Conservation (phyloP, 2,888 invertebrate species). For the Dryocosmus kuriphilus region DNA sequence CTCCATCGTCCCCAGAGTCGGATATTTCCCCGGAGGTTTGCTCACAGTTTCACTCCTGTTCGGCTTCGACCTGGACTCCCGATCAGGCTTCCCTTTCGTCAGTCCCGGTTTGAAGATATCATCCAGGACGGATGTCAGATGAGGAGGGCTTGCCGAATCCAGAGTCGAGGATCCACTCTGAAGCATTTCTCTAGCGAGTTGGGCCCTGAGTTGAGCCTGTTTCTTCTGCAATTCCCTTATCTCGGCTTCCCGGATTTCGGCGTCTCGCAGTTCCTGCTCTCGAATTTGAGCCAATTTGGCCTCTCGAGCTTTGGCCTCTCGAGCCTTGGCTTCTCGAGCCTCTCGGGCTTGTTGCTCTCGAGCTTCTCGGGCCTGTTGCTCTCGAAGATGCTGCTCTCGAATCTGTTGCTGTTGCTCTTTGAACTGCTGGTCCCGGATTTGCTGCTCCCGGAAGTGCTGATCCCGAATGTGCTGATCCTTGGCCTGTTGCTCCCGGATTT, state of each 20-base stretch:
- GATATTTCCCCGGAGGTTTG: conserved; percentile 11
- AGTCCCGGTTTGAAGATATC: conserved; percentile 24
- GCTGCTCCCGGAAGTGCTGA: conserved; percentile 10
- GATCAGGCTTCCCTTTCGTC: not conserved
- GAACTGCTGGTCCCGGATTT: not conserved
- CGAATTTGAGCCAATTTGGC: conserved; percentile 12
- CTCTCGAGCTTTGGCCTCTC: not conserved
- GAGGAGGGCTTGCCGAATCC: not conserved
- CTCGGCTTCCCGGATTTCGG: conserved; percentile 7
- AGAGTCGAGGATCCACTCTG: conserved; percentile 4
- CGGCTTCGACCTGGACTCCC: not conserved
- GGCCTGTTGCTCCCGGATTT: conserved; percentile 9
- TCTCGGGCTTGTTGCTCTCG: not conserved
- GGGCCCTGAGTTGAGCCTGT: conserved; percentile 10
- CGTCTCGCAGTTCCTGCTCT: not conserved
- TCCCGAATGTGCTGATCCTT: not conserved
- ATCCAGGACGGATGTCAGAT: conserved; percentile 3
- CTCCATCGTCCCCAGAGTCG: conserved; percentile 43
- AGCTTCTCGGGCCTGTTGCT: not conserved
- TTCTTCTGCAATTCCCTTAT: conserved; percentile 9
- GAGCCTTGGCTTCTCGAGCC: not conserved
- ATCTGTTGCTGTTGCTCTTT: conserved; percentile 6
- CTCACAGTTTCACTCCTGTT: conserved; percentile 12
- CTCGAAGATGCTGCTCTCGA: conserved; percentile 5
- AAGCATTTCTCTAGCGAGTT: conserved; percentile 1